Evolutionary conservation across 2,797 vertebrate species (phyloP).

Genomic region (Scyliorhinus canicula): DNA sequence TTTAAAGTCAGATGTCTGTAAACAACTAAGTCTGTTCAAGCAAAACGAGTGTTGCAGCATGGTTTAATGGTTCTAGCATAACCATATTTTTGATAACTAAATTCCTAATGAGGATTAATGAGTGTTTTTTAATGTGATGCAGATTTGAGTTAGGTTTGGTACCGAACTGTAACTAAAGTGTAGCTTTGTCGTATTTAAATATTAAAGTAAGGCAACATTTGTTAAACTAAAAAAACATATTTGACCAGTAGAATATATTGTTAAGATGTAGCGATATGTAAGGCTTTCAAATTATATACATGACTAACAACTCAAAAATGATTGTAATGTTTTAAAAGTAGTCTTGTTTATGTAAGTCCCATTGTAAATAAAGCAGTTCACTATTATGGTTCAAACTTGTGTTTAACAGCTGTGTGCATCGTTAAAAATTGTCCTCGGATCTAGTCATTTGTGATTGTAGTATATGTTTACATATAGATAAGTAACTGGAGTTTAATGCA

Average conservation of each 20-base stretch:
- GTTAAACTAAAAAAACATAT: background rate
- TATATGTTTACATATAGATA: background rate
- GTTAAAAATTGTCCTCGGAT: background rate
- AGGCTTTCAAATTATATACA: constrained; percentile 15
- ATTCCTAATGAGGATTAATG: constrained; percentile 17
- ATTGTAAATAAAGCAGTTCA: constrained; percentile 36
- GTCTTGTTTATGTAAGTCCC: constrained; percentile 19
- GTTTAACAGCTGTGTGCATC: constrained; percentile 14
- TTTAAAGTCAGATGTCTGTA: background rate
- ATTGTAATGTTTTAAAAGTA: constrained; percentile 28
- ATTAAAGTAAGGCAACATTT: constrained; percentile 28
- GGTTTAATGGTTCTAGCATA: constrained; percentile 24
- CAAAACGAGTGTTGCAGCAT: background rate
- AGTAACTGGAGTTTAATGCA: background rate
- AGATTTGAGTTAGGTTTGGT: constrained; percentile 34
- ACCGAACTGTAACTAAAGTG: background rate
- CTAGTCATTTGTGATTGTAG: constrained; percentile 7
- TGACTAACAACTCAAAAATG: constrained; percentile 15
- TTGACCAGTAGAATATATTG: constrained; percentile 34
- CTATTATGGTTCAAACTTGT: background rate
- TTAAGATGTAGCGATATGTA: constrained; percentile 26
- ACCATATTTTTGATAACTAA: constrained; percentile 36
- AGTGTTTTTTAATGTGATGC: constrained; percentile 33
- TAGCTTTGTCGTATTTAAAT: constrained; percentile 18
- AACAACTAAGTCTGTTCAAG: background rate